These are phyloP conservation scores for Chiridota heheva DNA, from an alignment of 35 echinoderm and acorn worm genomes.

Conservation along the genomic window DNA sequence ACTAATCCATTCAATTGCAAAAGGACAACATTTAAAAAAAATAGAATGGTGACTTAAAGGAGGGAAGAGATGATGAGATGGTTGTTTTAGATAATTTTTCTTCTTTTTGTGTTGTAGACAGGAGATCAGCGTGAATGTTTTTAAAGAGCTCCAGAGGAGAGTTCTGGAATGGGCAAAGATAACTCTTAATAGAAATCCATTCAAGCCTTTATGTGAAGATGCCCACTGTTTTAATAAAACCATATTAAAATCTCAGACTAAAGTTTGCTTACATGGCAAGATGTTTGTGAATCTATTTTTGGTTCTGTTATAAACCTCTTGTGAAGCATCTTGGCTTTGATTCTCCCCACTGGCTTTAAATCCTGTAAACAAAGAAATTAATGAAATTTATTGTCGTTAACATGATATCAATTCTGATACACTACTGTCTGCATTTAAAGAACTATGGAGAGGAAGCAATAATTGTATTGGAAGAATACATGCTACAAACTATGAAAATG, in stretches of 20 bases:
- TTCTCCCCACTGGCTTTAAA: constrained; percentile 39
- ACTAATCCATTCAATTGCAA: too few species aligned
- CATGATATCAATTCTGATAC: not conserved
- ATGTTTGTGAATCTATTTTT: constrained; percentile 82
- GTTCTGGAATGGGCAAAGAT: not conserved
- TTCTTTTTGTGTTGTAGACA: too few species aligned
- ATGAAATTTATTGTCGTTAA: not conserved
- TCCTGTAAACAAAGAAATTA: constrained; percentile 52
- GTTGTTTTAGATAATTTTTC: too few species aligned
- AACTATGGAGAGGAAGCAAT: not conserved
- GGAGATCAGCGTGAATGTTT: too few species aligned
- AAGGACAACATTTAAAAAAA: too few species aligned
- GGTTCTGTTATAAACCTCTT: constrained; percentile 30
- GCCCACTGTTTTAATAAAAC: too few species aligned
- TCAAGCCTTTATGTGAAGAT: too few species aligned
- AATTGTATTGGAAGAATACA: not conserved
- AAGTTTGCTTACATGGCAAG: constrained; percentile 75
- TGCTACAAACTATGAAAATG: too few species aligned
- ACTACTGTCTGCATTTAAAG: not conserved
- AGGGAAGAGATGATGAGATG: too few species aligned
- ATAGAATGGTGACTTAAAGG: too few species aligned
- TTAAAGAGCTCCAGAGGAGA: not conserved
- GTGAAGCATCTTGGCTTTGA: constrained; percentile 28
- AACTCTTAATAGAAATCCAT: too few species aligned
- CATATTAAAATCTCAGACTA: too few species aligned